A percentile compares a stretch with the other conserved stretches of the same genome.
Conservation (phyloP, 2,888 invertebrate genomes). For the Netelia melanura region DNA sequence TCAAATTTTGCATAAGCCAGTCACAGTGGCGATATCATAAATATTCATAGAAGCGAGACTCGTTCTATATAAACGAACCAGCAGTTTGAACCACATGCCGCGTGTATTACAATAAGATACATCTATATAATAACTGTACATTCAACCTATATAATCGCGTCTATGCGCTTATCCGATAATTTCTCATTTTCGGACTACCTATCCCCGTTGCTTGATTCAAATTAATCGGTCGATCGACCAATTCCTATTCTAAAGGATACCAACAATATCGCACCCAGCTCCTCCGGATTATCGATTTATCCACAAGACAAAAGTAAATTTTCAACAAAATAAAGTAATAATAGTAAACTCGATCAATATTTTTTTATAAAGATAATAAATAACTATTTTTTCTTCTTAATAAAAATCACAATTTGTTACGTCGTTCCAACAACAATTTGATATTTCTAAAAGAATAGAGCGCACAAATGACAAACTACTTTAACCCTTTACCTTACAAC, state of each 20-base stretch:
- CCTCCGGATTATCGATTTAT: constrained; percentile 38
- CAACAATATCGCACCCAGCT: background rate
- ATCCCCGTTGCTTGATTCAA: constrained; percentile 13
- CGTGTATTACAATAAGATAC: background rate
- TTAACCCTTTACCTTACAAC: too few species aligned
- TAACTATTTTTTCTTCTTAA: too few species aligned
- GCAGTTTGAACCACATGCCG: constrained; percentile 20
- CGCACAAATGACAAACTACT: too few species aligned
- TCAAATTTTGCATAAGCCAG: constrained; percentile 51
- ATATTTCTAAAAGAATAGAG: too few species aligned
- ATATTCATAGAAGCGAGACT: constrained; percentile 45
- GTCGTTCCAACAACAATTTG: too few species aligned
- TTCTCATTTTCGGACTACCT: constrained; percentile 42
- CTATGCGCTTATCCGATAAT: constrained; percentile 54
- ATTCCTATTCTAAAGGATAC: constrained; percentile 15
- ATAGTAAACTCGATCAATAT: background rate
- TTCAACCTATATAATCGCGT: constrained; percentile 9
- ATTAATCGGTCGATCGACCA: constrained; percentile 43
- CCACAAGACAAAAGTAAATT: background rate
- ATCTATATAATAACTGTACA: constrained; percentile 24
- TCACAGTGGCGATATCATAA: constrained; percentile 39
- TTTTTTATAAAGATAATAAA: too few species aligned
- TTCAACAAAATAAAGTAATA: too few species aligned
- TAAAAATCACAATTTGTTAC: too few species aligned
- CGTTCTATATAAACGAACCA: constrained; percentile 43